These are phyloP conservation scores for Lagria hirta DNA, from an alignment of 2,888 invertebrate genomes.

Conservation along the genomic window DNA sequence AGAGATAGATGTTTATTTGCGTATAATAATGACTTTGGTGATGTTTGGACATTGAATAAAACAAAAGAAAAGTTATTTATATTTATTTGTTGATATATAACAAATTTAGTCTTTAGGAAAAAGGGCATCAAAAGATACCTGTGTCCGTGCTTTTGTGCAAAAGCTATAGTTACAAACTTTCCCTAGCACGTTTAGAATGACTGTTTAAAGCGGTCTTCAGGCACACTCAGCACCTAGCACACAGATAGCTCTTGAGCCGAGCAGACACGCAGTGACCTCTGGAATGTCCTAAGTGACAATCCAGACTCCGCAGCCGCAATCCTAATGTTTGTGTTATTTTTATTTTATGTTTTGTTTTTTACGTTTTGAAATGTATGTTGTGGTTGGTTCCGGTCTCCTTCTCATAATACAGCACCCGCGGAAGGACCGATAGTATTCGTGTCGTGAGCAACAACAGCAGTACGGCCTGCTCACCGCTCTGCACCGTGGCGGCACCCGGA, in stretches of 20 bases:
- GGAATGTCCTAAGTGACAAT: constrained; percentile 21
- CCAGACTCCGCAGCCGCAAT: constrained; percentile 48
- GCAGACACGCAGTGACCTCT: constrained; percentile 43
- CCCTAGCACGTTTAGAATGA: constrained; percentile 9
- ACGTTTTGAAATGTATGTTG: constrained; percentile 46
- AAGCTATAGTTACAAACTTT: constrained; percentile 21
- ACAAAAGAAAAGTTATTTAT: too few relatives aligned
- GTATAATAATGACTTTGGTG: too few relatives aligned
- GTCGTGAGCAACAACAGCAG: constrained; percentile 55
- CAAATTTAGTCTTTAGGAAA: constrained; percentile 24
- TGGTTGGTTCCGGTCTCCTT: constrained; percentile 69
- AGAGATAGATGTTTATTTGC: neutral
- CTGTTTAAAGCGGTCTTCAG: constrained; percentile 13
- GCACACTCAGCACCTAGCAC: constrained; percentile 31
- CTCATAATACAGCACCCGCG: constrained; percentile 82
- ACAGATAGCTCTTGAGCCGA: constrained; percentile 52
- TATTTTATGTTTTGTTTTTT: constrained; percentile 29
- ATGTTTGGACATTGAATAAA: too few relatives aligned
- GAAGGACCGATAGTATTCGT: constrained; percentile 64
- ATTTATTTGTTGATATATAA: constrained; percentile 7
- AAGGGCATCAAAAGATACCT: constrained; percentile 52
- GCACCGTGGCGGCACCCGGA: constrained; percentile 53
- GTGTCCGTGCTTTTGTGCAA: constrained; percentile 50
- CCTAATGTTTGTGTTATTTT: constrained; percentile 41
- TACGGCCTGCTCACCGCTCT: constrained; percentile 62